Evolutionary conservation across 1,140 invertebrate genomes (phyloP), one percentile per base, ranked within the genome.

Genomic region (Megathymus violae): DNA sequence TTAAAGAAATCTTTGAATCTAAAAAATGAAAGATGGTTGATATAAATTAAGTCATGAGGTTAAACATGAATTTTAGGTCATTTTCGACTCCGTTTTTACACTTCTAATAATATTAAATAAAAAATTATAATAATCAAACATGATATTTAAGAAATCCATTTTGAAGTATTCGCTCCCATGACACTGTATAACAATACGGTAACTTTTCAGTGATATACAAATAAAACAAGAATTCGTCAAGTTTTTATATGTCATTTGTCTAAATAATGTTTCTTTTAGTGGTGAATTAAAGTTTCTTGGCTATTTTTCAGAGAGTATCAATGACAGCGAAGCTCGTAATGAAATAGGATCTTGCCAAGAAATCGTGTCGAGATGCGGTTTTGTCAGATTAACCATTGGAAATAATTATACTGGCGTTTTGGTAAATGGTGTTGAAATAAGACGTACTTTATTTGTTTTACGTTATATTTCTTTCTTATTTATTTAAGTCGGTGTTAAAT

Each of bases 321-420:
- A 43, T 25, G 41, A 43, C 31, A 44, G 17, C 11, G 1, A 38
- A 17, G 14, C 41, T 43, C 34, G 10, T 56, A 31, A 56, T 56
- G 22, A 44, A 56, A 56, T 16, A 17, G 14, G 38, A 56, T 56
- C 38, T 43, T 44, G 52, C 52, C 52, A 56, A 56, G 19, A 19
- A 56, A 31, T 5, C 13, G 52, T 31, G 40, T 56, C 38, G 25
- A 43, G 52, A 25, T 16, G 22, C 11, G 40, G 22, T 40, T 25
- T 43, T 13, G 38, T 43, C 41, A 54, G 25, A 54, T 43, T 43
- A 11, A 54, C 41, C 13, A 14, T 13, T 25, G 11, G 16, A 22
- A 41, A 43, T 56, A 56, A 41, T 31, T 44, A 43, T 40, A 44
- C 4, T 31, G 14, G 16, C 15, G 16, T 56, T 27, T 17, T 56